Base-by-base conservation (phyloP, 2,888 invertebrate species). In the Seira ritae region DNA sequence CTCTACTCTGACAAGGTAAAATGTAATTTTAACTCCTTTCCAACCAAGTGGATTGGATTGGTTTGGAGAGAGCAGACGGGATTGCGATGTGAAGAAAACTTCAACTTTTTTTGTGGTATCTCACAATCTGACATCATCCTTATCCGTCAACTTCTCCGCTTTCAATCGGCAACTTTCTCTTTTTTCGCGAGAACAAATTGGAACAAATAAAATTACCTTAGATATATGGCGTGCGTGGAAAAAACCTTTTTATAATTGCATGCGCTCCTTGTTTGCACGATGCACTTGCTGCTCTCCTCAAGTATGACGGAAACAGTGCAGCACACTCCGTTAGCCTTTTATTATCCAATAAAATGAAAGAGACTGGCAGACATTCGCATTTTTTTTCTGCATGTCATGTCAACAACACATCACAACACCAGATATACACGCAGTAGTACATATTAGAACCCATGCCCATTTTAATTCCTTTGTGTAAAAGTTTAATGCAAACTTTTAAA, bases 321-420 rank as follows among this genome's bases (percentile, higher is more conserved):
- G 15, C 15, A 12, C 55, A 55, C 15, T 17, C 15, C 17, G 3
- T 55, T 15, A 1, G n/a, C 55, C 3, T 17, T 55, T 55, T 55
- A 12, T n/a, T 55, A n/a, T 55, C 17, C 55, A 55, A 55, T 55
- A 55, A 12, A 55, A 3, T 12, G n/a, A 55, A 55, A 8, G 55
- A 55, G 12, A 55, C 55, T 55, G 55, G 6, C n/a, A n/a, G n/a
- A 31, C 55, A 55, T 55, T 17, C 55, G 55, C 55, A 55, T 55
- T 55, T 55, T 55, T 12, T 55, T 15, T 17, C 55, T 31, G 31
- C 31, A 31, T 8, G 31, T 31, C 31, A 31, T 31, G 31, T 31
- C 31, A 2, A 8, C 31, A 31, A 4, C 31, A 31, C 31, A 31
- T 31, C 31, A 31, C 3, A 31, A 4, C 31, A 31, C 31, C 2